Evolutionary conservation across 2,888 invertebrate genomes (phyloP), one percentile per base, ranked within the genome.

Genomic region (Drosophila peninsularis): DNA sequence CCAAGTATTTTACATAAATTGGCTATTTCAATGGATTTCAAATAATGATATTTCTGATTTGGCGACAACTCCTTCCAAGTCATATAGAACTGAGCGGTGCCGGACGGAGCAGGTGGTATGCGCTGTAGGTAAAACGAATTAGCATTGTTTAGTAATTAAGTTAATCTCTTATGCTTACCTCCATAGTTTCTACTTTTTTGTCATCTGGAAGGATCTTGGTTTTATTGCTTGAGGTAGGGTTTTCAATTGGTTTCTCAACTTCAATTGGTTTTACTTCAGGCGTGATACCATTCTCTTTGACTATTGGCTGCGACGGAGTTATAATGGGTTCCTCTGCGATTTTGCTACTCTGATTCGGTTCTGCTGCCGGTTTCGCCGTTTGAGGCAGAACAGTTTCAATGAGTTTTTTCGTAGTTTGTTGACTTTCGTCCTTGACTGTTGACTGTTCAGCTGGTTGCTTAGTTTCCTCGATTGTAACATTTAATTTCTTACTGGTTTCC

Each of bases 81-180:
- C 3, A 89, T 78, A 68, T 92, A 91, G 64, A 92, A 92, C 65
- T 92, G 91, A 3, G 90, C 90, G 5, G 92, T 90, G 32, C 90
- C 84, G 32, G 73, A 80, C 3, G 92, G 92, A 3, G 90, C 52
- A 7, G 78, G 64, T 3, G 91, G 91, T 41, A 91, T 64, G 27
- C 76, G 80, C 90, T 91, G 34, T 11, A 41, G 58, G 58, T 27
- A n/a, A 32, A 7, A 24, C 24, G 24, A 24, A 24, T 24, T 24
- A 24, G 24, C 24, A 24, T 24, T 24, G 24, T 3, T 24, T 24
- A 24, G 5, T 24, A 3, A 24, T 3, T 24, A 5, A 5, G 24
- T 24, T 24, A 3, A 24, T 24, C 24, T 2, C 6, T 0, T 34
- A 24, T 9, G 36, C 62, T 34, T 66, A 75, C 75, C 69, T 69